Conservation (phyloP, 2,797 vertebrate genomes). For the Cephalopachus bancanus region DNA sequence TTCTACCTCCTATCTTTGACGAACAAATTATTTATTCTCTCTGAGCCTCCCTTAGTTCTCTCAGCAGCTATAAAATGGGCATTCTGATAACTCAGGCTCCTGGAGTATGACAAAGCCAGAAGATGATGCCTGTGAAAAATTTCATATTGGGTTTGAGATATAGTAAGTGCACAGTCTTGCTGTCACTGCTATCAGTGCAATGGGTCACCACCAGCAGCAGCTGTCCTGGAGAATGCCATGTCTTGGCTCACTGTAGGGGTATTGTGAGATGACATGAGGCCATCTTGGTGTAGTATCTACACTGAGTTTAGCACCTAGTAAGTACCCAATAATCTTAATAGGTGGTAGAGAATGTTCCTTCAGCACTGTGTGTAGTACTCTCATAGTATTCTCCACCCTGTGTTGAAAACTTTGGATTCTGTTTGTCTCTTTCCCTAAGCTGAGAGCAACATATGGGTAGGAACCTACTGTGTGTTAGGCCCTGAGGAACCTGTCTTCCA, state of each 20-base stretch:
- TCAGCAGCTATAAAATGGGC: neutral
- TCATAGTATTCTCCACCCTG: neutral
- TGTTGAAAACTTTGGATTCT: neutral
- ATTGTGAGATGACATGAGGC: neutral
- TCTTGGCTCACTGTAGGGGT: neutral
- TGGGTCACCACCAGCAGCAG: neutral
- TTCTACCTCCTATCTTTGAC: neutral
- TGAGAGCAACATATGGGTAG: neutral
- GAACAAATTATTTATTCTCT: neutral
- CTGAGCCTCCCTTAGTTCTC: neutral
- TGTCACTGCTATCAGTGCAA: accelerated
- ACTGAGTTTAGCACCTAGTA: neutral
- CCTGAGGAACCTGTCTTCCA: neutral
- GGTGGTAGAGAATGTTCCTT: neutral
- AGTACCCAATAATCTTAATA: neutral
- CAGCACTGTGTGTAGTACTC: accelerated
- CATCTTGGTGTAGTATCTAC: neutral
- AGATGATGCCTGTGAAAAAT: neutral
- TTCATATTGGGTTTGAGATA: neutral
- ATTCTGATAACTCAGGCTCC: neutral
- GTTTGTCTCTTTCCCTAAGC: neutral
- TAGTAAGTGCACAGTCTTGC: accelerated
- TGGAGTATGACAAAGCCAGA: neutral
- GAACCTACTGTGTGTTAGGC: neutral
- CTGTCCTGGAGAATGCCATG: neutral